Evolutionary conservation across 2,797 vertebrate genomes (phyloP).

Genomic region (Alauda arvensis): DNA sequence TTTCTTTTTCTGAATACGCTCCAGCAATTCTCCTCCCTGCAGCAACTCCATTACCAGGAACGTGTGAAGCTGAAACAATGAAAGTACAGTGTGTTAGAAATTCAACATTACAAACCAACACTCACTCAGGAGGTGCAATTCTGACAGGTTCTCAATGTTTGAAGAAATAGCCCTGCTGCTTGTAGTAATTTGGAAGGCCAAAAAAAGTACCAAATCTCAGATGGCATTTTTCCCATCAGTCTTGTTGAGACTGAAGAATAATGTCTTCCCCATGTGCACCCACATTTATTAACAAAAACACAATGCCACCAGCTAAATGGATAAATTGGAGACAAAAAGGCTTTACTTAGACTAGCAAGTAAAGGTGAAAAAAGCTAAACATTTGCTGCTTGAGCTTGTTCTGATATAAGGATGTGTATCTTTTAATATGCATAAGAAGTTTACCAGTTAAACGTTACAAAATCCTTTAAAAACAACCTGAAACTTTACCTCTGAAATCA

Average conservation of each 20-base stretch:
- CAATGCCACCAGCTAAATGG: neutral
- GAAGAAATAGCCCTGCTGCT: neutral
- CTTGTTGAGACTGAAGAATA: neutral
- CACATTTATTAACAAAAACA: neutral
- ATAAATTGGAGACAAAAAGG: neutral
- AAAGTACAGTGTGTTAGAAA: neutral
- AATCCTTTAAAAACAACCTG: neutral
- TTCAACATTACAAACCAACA: neutral
- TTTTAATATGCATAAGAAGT: neutral
- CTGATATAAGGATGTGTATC: neutral
- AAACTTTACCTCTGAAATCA: neutral
- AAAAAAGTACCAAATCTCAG: neutral
- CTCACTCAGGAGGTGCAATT: neutral
- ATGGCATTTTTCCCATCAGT: neutral
- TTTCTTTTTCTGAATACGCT: conserved; percentile 91
- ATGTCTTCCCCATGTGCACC: neutral
- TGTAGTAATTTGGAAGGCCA: neutral
- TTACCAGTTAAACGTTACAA: neutral
- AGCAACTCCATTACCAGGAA: conserved; percentile 95
- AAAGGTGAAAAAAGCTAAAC: neutral
- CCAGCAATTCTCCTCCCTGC: conserved; percentile 92
- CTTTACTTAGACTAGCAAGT: neutral
- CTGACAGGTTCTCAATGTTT: neutral
- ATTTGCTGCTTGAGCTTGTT: neutral
- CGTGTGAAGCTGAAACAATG: conserved; percentile 84